Conservation (phyloP, 1,140 invertebrate genomes). For the Papilio machaon region DNA sequence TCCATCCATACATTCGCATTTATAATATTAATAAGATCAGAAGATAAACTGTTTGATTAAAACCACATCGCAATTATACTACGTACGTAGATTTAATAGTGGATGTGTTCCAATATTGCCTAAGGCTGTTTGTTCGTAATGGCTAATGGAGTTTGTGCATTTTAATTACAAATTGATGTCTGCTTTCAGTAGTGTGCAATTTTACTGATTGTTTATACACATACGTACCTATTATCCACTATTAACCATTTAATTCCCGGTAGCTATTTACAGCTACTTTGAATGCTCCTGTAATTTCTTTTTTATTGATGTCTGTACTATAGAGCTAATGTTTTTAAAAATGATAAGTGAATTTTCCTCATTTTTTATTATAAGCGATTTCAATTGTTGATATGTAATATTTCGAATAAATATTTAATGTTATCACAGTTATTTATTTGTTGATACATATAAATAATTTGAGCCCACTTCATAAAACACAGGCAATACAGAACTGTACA, state of each 20-base stretch:
- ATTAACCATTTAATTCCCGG: conserved; percentile 25
- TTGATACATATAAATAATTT: too few relatives aligned
- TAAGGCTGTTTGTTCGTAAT: conserved; percentile 35
- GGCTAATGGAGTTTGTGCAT: conserved; percentile 38
- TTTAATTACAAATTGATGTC: conserved; percentile 38
- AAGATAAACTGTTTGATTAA: conserved; percentile 36
- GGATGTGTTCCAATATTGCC: conserved; percentile 26
- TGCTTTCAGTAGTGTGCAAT: conserved; percentile 30
- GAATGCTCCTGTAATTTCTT: not conserved
- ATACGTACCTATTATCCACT: conserved; percentile 30
- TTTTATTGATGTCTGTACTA: not conserved
- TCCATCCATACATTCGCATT: too few relatives aligned
- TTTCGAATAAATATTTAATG: too few relatives aligned
- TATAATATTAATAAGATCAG: not conserved
- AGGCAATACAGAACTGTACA: too few relatives aligned
- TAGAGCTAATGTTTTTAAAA: not conserved
- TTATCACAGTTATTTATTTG: too few relatives aligned
- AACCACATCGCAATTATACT: conserved; percentile 22
- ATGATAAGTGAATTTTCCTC: not conserved
- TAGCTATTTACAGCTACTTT: conserved; percentile 13
- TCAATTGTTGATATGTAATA: too few relatives aligned
- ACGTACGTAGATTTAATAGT: conserved; percentile 32
- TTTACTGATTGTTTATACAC: conserved; percentile 36
- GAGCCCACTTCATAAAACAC: too few relatives aligned
- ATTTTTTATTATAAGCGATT: too few relatives aligned